These are phyloP conservation scores for Montipora cactus DNA, from an alignment of 64 coral and sea anemone genomes.

Conservation along the genomic window DNA sequence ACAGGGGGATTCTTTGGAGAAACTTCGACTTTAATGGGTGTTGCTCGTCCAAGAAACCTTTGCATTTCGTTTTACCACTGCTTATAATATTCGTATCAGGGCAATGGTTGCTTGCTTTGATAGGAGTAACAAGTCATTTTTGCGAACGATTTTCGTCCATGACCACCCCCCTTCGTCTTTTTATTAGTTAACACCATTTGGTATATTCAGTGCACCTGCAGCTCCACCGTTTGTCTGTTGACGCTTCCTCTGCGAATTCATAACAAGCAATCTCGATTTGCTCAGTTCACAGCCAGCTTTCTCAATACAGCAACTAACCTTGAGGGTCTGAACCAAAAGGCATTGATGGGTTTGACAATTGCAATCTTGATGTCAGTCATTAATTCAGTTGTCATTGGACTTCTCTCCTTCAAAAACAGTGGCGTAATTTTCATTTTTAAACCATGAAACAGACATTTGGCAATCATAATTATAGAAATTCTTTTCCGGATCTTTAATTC, in stretches of 20 bases:
- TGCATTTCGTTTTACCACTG: not conserved
- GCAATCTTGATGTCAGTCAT: not conserved
- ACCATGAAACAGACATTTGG: not conserved
- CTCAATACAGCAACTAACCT: not conserved
- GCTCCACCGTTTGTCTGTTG: not conserved
- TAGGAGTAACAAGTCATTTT: conserved; percentile 7
- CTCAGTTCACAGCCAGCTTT: not conserved
- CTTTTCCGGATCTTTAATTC: not conserved
- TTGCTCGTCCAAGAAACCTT: not conserved
- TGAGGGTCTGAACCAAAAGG: not conserved
- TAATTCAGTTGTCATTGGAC: not conserved
- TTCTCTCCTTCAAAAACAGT: not conserved
- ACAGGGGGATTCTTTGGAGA: not conserved
- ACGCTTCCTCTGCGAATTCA: not conserved
- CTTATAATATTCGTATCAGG: not conserved
- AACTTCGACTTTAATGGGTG: not conserved
- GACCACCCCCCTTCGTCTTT: not conserved
- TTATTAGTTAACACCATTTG: not conserved
- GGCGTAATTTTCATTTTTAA: not conserved
- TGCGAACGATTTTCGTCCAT: not conserved
- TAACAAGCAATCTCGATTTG: not conserved
- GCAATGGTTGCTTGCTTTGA: not conserved
- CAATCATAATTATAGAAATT: not conserved
- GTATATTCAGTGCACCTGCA: not conserved
- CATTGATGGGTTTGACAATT: not conserved